Base-by-base conservation (phyloP, 2,888 invertebrate species). In the Andrena flavipes region DNA sequence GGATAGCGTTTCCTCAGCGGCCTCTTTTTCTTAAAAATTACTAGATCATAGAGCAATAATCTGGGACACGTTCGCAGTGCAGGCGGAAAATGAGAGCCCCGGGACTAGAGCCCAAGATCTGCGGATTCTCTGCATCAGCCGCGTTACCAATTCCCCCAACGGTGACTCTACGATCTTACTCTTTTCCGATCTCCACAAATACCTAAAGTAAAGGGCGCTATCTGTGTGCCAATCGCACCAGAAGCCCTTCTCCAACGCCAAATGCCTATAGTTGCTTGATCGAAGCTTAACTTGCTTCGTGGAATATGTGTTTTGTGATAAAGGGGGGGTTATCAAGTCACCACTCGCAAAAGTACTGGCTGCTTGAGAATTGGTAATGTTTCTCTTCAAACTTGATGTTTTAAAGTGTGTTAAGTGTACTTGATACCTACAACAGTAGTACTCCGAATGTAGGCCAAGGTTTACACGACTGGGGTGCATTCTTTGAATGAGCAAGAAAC, bases 291-390 rank as follows among this genome's bases (percentile, higher is more conserved):
- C 6, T n/a, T 70, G 56, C 16, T 16, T 48, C 33, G 6, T 10
- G 42, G 42, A 30, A 59, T n/a, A 42, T 56, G 26, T 23, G 23
- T 10, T 56, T 13, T 1, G 10, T 23, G 56, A 56, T n/a, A 23
- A 56, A 26, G 4, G 23, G 8, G 26, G 20, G 42, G 42, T 69
- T 20, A 48, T 59, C 42, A 35, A n/a, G 26, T 2, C 10, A 6
- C n/a, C 35, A 35, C 68, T 54, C 26, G 4, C 54, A 26, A 59
- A 59, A 29, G 26, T n/a, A 26, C 56, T 48, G 10, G 26, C 35
- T 35, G 26, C 54, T 26, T 16, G 69, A 29, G 26, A 59, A 59
- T 42, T 70, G 69, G n/a, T 48, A 70, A 70, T 59, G 42, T 59
- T 59, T 59, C 59, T 48, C 42, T 70, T 29, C 69, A n/a, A 69